Base-by-base conservation (phyloP, 2,888 invertebrate species). In the Drosophila antonietae region DNA sequence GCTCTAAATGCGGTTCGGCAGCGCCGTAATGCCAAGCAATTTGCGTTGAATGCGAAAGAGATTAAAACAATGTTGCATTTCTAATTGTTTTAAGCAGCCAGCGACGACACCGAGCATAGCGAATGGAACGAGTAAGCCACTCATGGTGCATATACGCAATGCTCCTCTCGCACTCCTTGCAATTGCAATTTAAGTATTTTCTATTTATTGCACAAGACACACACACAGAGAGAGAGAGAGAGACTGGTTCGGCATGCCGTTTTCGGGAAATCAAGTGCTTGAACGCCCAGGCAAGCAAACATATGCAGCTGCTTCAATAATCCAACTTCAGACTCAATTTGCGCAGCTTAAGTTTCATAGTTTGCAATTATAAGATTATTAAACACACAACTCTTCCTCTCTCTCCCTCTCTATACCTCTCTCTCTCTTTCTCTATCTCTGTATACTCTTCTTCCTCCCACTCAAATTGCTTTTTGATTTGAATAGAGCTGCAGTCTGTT, bases 31-130 rank as follows among this genome's bases (percentile, higher is more conserved):
- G 88, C 89, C 75, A 58, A 90, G 90, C 89, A 89, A 86, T 86
- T 86, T 86, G 89, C 88, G 88, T 90, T 90, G 87, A 90, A 86
- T 90, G 89, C 88, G 71, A 87, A 86, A 90, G 86, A 90, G 86
- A 86, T 86, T 86, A 86, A 86, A 86, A 86, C 90, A 83, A 86
- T 86, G 86, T 90, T 86, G 86, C 80, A 87, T 84, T 90, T 86
- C 86, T 86, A 86, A 86, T 86, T 86, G 86, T 86, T 86, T 86
- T 87, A 89, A 86, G 90, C 90, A 83, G 79, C 43, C 62, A 68
- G 67, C 77, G 47, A 70, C 33, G 61, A 62, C 47, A 55, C 57
- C 35, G 49, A 53, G 37, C 43, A 20, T 9, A 63, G 41, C 18
- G 41, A 31, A n/a, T 20, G 52, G n/a, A 15, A 33, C 46, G 49